phyloP scores from a whole-genome alignment of 2,113 vertebrate species.

The Oceanodroma tethys region DNA sequence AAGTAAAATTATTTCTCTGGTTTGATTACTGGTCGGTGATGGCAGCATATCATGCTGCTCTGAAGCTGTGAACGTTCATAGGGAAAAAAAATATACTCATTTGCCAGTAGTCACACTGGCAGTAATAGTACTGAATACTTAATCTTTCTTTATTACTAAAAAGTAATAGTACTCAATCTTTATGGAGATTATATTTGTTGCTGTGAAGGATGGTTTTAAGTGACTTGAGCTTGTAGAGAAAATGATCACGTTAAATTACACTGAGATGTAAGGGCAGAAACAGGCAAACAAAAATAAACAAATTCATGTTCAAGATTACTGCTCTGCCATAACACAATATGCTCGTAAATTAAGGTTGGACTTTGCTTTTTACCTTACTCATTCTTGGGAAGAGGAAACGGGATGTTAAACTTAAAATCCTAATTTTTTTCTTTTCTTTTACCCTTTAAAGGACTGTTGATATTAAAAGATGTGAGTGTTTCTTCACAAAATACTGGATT shows the following conservation, averaged over 20 bases:
- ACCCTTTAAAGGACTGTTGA: not conserved
- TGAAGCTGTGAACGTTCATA: not conserved
- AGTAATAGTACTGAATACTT: not conserved
- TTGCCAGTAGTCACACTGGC: not conserved
- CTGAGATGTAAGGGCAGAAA: not conserved
- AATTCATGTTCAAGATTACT: not conserved
- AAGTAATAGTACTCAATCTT: not conserved
- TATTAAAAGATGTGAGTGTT: not conserved
- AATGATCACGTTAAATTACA: not conserved
- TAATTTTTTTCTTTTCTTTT: not conserved
- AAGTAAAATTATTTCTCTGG: not conserved
- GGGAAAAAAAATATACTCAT: fast-evolving
- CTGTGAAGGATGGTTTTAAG: not conserved
- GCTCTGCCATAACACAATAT: fast-evolving
- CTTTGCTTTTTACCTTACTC: not conserved
- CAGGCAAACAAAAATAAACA: not conserved
- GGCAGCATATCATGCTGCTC: not conserved
- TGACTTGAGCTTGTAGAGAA: not conserved
- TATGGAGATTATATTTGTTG: not conserved
- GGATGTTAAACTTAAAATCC: not conserved
- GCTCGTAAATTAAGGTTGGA: not conserved
- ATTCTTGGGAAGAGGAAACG: not conserved
- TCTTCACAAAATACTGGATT: not conserved
- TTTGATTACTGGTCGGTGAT: not conserved
- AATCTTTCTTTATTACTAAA: not conserved